These are phyloP conservation scores for Pan troglodytes DNA, from an alignment of 2,113 vertebrate species.

Conservation along the genomic window NHGRI_mPanTro3-v2.1_pri NC_072401.2:87676001-87676500, in stretches of 20 bases:
- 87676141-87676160: background rate
- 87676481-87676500: background rate
- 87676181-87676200: background rate
- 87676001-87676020: background rate
- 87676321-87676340: background rate
- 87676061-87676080: background rate
- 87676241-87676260: background rate
- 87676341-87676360: background rate
- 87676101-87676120: background rate
- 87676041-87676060: fast-evolving
- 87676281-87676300: background rate
- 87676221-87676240: background rate
- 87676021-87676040: background rate
- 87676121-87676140: background rate
- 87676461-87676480: background rate
- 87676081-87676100: background rate
- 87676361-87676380: background rate
- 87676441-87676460: background rate
- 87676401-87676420: background rate
- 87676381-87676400: background rate
- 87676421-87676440: background rate
- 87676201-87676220: background rate
- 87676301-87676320: background rate
- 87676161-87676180: background rate
- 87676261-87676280: background rate